Evolutionary conservation across 2,797 vertebrate species (phyloP), one percentile per base, ranked within the genome.

Genomic region (Liparis tanakae): DNA sequence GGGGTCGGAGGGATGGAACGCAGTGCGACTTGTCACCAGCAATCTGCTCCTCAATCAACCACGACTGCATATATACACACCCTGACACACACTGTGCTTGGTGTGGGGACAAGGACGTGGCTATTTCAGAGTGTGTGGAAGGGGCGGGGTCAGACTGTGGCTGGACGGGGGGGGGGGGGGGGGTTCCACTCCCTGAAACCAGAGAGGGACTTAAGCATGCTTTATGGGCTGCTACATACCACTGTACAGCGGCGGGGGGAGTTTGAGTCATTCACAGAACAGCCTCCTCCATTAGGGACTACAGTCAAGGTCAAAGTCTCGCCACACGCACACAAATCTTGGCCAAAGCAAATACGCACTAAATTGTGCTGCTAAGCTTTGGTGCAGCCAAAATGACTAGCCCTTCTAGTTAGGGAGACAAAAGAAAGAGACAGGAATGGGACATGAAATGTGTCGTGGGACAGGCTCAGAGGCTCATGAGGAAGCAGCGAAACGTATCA

Each of bases 11-110:
- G 93, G 94, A 89, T 74, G 63, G 90, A 94, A 93, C 94, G 85
- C 82, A 88, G 94, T 93, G 93, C 93, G 94, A 94, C 93, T 94
- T 95, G 94, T 96, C 94, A 95, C 88, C 91, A 95, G 93, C 94
- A 95, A 95, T 92, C 91, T 88, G 88, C 89, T 87, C 91, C 89
- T 91, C 89, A 89, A 91, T 92, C 92, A 91, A 88, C 88, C 76
- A 33, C 61, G 17, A 76, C 72, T 46, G 51, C 90, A 92, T 82
- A 91, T 86, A 92, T 71, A 85, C 85, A 78, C 84, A 89, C 76
- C 57, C 67, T 36, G 13, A 79, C 76, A 76, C 75, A 75, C 83
- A 88, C 85, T 74, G 85, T 61, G 81, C 84, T 85, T 79, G 33
- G 75, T 79, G 66, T 68, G 85, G 85, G 92, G 91, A 93, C 94